Evolutionary conservation across 2,797 vertebrate genomes (phyloP).

Genomic region (Steatocranus sp.): DNA sequence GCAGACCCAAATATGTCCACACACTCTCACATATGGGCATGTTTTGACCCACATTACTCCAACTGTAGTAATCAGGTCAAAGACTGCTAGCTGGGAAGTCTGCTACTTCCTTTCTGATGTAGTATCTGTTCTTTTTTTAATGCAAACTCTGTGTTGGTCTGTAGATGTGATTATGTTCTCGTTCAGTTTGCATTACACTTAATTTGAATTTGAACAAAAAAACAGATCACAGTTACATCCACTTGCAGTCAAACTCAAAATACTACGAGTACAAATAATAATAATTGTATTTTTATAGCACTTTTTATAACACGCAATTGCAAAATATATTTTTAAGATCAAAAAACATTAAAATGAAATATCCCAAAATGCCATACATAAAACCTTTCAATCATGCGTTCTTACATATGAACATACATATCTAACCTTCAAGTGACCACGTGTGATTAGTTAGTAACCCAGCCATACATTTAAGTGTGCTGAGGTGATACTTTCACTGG

Average conservation of each 20-base stretch:
- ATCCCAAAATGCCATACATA: background rate
- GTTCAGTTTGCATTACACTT: background rate
- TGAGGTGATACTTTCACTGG: background rate
- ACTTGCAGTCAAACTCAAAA: background rate
- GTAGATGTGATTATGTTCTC: background rate
- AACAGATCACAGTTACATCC: background rate
- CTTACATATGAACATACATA: background rate
- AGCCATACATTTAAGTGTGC: background rate
- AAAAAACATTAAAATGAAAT: background rate
- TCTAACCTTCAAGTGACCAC: background rate
- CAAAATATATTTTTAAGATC: background rate
- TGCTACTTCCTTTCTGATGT: background rate
- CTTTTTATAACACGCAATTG: background rate
- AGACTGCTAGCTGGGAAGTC: background rate
- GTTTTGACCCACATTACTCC: slow-evolving; percentile 22
- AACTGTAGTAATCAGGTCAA: slow-evolving; percentile 33
- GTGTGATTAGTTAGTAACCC: background rate
- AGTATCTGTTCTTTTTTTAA: background rate
- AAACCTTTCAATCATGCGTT: background rate
- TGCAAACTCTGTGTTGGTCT: background rate
- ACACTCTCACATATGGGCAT: background rate
- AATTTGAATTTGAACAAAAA: background rate
- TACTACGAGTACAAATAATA: background rate
- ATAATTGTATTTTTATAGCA: background rate
- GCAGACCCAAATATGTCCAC: slow-evolving; percentile 29